Base-by-base conservation (phyloP, 2,888 invertebrate species). In the Stenichneumon culpator region DNA sequence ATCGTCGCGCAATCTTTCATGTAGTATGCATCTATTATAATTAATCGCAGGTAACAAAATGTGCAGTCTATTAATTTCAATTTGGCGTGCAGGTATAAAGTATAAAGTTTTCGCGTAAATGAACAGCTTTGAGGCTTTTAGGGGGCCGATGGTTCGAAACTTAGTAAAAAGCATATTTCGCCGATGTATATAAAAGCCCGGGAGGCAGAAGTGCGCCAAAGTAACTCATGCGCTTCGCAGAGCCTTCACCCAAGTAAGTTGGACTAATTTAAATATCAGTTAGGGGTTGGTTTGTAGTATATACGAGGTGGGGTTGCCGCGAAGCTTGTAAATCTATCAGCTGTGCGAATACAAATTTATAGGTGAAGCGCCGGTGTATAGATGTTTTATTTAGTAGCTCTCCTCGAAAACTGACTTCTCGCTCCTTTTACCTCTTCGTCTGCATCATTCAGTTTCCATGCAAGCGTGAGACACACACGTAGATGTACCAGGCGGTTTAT, bases 201-300 rank as follows among this genome's bases (percentile, higher is more conserved):
- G 52, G 39, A 75, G 72, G 67, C 79, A 69, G 28, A 65, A 57
- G 28, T n/a, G 88, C 84, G 86, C 88, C 88, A 86, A 87, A 89
- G 87, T 89, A 90, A 91, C 91, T 91, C 88, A 90, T 89, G 57
- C 57, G 57, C 57, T 57, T 14, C 57, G 89, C 87, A 87, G 86
- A 83, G 86, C 89, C 54, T 50, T 68, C 70, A 63, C 44, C 73
- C 81, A 74, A 79, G 69, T 79, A 92, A 93, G 91, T 93, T 92
- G 91, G 91, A 93, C 93, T 93, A 94, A 94, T 94, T 94, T 94
- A 93, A 94, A 94, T 93, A 94, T 94, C 93, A 92, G 92, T 92
- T 93, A 91, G 90, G 92, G 90, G 88, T 32, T 63, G 32, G 74
- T 79, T 79, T 57, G 54, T 19, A 75, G 54, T 39, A 16, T 63